Conservation (phyloP, 2,888 invertebrate genomes). For the Oithona nana region DNA sequence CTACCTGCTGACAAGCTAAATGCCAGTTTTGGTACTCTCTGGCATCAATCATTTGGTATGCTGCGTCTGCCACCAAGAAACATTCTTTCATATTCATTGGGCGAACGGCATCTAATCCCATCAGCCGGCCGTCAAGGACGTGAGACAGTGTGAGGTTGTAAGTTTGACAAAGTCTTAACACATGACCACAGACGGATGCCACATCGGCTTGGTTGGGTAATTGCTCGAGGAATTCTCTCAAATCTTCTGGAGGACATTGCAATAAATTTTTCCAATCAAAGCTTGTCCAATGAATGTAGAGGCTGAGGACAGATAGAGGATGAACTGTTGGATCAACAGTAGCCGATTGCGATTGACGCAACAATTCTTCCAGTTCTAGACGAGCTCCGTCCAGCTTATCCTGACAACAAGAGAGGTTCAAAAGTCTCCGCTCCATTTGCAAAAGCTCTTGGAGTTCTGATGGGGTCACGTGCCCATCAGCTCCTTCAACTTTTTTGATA, state of each 20-base stretch:
- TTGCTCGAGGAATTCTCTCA: not conserved
- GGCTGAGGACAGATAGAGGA: not conserved
- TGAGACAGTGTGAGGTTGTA: not conserved
- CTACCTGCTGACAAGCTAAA: not conserved
- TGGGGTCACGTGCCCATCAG: not conserved
- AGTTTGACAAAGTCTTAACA: not conserved
- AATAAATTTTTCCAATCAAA: too few species aligned
- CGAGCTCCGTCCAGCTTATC: not conserved
- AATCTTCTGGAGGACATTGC: not conserved
- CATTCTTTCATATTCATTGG: slow-evolving; percentile 1
- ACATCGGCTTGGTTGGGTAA: not conserved
- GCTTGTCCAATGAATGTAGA: not conserved
- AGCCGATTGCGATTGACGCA: not conserved
- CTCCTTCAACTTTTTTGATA: not conserved
- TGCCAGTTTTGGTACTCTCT: not conserved
- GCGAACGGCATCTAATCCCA: not conserved
- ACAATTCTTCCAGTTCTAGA: not conserved
- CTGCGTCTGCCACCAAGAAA: not conserved
- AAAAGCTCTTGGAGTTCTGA: not conserved
- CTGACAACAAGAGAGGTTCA: not conserved
- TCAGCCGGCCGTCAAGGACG: not conserved
- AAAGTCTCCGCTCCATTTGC: not conserved
- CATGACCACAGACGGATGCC: not conserved
- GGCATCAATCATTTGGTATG: not conserved
- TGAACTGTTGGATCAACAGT: too few species aligned